Evolutionary conservation across 2,888 invertebrate genomes (phyloP), one percentile per base, ranked within the genome.

Genomic region (Cheilosia grossa): DNA sequence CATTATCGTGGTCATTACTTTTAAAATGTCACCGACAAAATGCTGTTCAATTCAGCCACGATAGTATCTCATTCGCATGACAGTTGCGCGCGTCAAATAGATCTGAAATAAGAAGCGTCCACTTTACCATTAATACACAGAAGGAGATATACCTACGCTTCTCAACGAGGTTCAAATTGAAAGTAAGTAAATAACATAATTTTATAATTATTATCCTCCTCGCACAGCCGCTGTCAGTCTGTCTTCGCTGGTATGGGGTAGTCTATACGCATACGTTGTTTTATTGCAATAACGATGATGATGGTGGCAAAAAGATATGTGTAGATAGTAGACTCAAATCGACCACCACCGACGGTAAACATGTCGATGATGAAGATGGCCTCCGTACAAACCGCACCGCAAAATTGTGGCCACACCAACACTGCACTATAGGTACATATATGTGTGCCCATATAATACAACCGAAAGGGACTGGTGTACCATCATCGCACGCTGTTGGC

Each of bases 311-410:
- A 67, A 53, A 74, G 80, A 63, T 63, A 59, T 63, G 70, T 64
- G 67, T 63, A 59, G 44, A 59, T 21, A 61, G 37, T 51, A 59
- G 74, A 69, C 75, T 66, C 54, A 59, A 1, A 58, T 61, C 77
- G 86, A 86, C 86, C 77, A 86, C 86, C 85, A 82, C 81, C 74
- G 87, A 75, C 61, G 87, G 81, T 63, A 78, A 85, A 85, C 70
- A 81, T 49, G 61, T 63, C 74, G 47, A 75, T 73, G 73, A 79
- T 87, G 83, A 82, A 77, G 87, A 85, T 87, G 87, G 86, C 87
- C 86, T 87, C 87, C 82, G 87, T 87, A 82, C 64, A 81, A 87
- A 87, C 86, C 86, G 61, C 87, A 87, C 81, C 72, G 74, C 79
- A 72, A 67, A 75, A 79, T 77, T 73, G 73, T 86, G 86, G 85